Base-by-base conservation (phyloP, 2,888 invertebrate species). In the Ophioninae sp. region DNA sequence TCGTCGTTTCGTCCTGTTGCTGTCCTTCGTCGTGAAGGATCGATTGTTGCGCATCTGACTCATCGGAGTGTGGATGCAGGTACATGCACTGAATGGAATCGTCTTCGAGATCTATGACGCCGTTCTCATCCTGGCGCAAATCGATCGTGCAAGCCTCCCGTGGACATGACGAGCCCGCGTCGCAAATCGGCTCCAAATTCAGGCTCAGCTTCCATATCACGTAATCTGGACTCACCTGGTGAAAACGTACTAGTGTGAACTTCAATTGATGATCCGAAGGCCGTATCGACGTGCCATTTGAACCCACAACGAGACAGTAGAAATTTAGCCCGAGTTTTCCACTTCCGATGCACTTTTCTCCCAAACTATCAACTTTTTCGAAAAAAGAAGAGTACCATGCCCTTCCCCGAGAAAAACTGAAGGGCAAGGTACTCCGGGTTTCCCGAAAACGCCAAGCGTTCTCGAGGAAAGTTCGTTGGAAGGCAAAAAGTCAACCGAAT, bases 51-150 rank as follows among this genome's bases (percentile, higher is more conserved):
- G 76, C 63, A 8, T 87, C 86, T 74, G 88, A 85, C 30, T 87
- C 87, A 2, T 83, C 41, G 3, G 87, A 87, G 72, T 90, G 88
- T 0, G 89, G 88, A 77, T 89, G 88, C 5, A 90, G 76, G 75
- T 90, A 88, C 87, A 88, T 88, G 71, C 92, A 93, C 78, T 90
- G 89, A 17, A 91, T 90, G 1, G 92, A 90, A 75, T 90, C 88
- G 6, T 81, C 61, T 9, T 89, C 78, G 8, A 90, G 87, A 23
- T 87, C 86, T 51, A 91, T 87, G 0, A 84, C 85, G n/a, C 89
- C 91, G 3, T 73, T 77, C 44, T 89, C 88, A 59, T 89, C 85
- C 77, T 91, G 90, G 6, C 88, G 89, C 9, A 92, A 79, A 39
- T 91, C 90, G 2, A 93, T 86, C 0, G 88, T 88, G 73, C 93